Evolutionary conservation across 2,113 vertebrate genomes (phyloP), one percentile per base, ranked within the genome.

Genomic region (Boulengeromyrus knoepffleri): DNA sequence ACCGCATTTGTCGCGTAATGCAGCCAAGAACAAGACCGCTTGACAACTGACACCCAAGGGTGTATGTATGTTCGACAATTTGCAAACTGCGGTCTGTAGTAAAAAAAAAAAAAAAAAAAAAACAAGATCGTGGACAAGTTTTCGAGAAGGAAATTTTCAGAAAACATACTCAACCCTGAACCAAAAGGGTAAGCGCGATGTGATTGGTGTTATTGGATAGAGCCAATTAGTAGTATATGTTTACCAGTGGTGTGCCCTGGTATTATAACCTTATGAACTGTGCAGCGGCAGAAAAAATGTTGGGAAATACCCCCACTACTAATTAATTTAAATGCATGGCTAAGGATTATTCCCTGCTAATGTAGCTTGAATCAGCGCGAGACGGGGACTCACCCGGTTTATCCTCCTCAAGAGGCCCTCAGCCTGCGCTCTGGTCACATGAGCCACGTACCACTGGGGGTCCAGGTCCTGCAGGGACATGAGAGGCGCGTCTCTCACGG

Each of bases 401-500:
- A 98, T 97, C 89, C 0, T 95, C 83, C 95, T 95, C 45, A 99
- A 96, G 90, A 96, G 95, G 24, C 92, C 94, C 93, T 99, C 98
- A 62, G 98, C 98, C 91, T 97, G 96, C 77, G 94, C 92, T 39
- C 98, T 94, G 90, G 94, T 97, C 66, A 98, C 93, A 0, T 94
- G 96, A 8, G 97, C 97, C 62, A 96, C 92, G 0, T 99, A 99
- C 98, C 98, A 99, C 24, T 93, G 88, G 2, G 94, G 91, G 36
- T 95, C 96, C 93, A 97, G 93, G 5, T 90, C 93, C 96, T 96
- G 92, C 50, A n/a, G 24, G 89, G 19, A 58, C 4, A 90, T 24
- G 27, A 50, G 90, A 36, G 90, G 19, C 53, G 5, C 19, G 5
- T 56, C 53, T 53, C 17, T 56, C 53, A 56, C 5, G 0, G 53